Conservation (phyloP, 2,797 vertebrate species). For the Lophotriccus pileatus region DNA sequence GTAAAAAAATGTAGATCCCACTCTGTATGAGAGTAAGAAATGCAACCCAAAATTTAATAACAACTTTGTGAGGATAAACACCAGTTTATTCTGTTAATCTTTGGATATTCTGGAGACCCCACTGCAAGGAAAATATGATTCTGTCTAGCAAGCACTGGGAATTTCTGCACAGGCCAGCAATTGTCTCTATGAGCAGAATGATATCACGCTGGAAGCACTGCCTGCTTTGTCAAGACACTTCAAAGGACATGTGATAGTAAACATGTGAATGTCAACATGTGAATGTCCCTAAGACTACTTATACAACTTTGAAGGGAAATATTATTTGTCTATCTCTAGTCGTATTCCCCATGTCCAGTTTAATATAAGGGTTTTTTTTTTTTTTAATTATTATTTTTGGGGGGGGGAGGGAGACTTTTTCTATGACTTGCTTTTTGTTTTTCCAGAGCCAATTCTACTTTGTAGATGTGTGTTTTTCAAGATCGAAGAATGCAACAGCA, state of each 20-base stretch:
- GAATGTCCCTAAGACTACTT: not conserved
- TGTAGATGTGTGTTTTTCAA: not conserved
- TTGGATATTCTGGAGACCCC: not conserved
- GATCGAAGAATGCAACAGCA: not conserved
- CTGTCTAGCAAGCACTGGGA: not conserved
- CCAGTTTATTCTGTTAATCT: not conserved
- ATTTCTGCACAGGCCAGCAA: not conserved
- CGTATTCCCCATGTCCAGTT: not conserved
- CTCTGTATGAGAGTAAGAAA: not conserved
- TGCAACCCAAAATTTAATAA: not conserved
- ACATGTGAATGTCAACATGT: not conserved
- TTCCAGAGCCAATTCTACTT: not conserved
- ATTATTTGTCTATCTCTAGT: not conserved
- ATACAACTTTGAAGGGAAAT: not conserved
- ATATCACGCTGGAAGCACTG: not conserved
- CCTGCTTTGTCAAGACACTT: not conserved
- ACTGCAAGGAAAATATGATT: not conserved
- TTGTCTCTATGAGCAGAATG: not conserved
- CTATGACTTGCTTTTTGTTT: not conserved
- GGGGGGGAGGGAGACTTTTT: fast-evolving
- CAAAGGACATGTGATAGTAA: not conserved
- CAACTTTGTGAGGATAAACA: not conserved
- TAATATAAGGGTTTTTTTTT: fast-evolving
- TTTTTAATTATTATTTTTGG: no score
- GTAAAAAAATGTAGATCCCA: not conserved